phyloP scores from a whole-genome alignment of 2,888 invertebrate genomes.

The Loripinus fragilis region DNA sequence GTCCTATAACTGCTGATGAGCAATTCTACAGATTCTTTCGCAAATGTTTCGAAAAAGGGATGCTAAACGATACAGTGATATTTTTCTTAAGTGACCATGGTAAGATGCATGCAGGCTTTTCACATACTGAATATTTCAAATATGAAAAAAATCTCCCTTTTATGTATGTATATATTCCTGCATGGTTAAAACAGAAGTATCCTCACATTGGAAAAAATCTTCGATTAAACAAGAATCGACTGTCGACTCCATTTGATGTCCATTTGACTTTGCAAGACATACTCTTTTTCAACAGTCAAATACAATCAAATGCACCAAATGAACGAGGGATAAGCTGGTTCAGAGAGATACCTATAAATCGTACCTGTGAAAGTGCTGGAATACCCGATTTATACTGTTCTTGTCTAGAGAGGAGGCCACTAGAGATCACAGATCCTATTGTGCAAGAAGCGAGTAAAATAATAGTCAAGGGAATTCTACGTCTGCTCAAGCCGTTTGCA shows the following conservation, averaged over 20 bases:
- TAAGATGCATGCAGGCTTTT: slow-evolving; percentile 88
- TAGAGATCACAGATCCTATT: slow-evolving; percentile 85
- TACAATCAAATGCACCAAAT: too few species aligned
- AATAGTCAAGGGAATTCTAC: slow-evolving; percentile 61
- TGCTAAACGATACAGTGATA: slow-evolving; percentile 91
- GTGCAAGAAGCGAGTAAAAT: slow-evolving; percentile 85
- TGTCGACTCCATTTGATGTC: slow-evolving; percentile 96
- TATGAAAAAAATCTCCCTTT: slow-evolving; percentile 95
- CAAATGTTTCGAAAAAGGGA: slow-evolving; percentile 86
- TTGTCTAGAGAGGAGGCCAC: slow-evolving; percentile 91
- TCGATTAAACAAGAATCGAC: slow-evolving; percentile 87
- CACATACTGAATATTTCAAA: too few species aligned
- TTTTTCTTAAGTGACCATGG: slow-evolving; percentile 97
- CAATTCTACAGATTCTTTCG: slow-evolving; percentile 83
- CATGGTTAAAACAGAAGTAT: slow-evolving; percentile 87
- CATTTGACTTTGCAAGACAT: slow-evolving; percentile 91
- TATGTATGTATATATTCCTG: slow-evolving; percentile 91
- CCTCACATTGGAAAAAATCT: slow-evolving; percentile 86
- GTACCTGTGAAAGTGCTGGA: slow-evolving; percentile 93
- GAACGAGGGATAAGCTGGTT: slow-evolving; percentile 81
- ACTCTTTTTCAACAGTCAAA: slow-evolving; percentile 77
- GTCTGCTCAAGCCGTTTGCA: slow-evolving; percentile 80
- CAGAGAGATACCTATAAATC: slow-evolving; percentile 85
- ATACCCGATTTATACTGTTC: slow-evolving; percentile 98
- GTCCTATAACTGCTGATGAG: neutral